Conservation (phyloP, 2,113 vertebrate genomes). For the Nothoprocta perdicaria region DNA sequence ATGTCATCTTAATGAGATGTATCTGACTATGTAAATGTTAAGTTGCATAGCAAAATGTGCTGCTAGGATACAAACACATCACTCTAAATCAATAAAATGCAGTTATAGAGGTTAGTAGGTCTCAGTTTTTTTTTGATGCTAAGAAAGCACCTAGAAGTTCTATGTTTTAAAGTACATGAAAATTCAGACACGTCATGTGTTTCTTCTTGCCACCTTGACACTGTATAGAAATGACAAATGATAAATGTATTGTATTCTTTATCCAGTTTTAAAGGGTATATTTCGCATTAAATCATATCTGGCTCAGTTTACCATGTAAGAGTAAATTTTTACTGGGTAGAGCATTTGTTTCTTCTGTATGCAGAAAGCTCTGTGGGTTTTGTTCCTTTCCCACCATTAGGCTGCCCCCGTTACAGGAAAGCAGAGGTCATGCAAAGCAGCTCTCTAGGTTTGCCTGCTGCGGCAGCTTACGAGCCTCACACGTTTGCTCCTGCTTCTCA, state of each 20-base stretch:
- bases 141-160: not conserved
- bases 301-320: slow-evolving; percentile 25
- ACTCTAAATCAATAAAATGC: slow-evolving; percentile 51
- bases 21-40: slow-evolving; percentile 29
- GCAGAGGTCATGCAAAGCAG: slow-evolving; percentile 30
- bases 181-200: not conserved
- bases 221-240: slow-evolving; percentile 30
- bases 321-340: not conserved
- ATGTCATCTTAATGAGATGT: slow-evolving; percentile 28
- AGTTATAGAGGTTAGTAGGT: slow-evolving; percentile 38
- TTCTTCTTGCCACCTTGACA: not conserved
- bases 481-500: slow-evolving; percentile 28
- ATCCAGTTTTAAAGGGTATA: slow-evolving; percentile 22
- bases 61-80: slow-evolving; percentile 24
- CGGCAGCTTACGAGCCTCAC: slow-evolving; percentile 29
- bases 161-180: not conserved
- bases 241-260: not conserved
- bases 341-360: slow-evolving; percentile 42
- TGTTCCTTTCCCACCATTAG: not conserved
- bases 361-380: not conserved
- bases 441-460: slow-evolving; percentile 55
- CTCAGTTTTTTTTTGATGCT: not conserved
- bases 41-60: not conserved
- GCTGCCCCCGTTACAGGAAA: slow-evolving; percentile 16
- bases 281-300: slow-evolving; percentile 64